Conservation (phyloP, 2,888 invertebrate genomes). For the Agrypnus murinus region DNA sequence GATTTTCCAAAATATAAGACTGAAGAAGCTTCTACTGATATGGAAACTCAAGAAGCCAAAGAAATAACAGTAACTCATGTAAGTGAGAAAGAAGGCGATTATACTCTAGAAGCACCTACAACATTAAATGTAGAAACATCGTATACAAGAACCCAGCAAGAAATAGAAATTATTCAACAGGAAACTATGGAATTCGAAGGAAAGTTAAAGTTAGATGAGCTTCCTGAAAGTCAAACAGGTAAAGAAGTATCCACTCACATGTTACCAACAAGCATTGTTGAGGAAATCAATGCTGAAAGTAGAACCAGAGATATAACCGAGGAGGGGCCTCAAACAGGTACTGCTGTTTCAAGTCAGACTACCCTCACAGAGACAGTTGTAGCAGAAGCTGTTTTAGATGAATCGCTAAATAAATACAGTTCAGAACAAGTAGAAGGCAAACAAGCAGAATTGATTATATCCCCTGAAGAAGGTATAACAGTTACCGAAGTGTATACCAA, state of each 20-base stretch:
- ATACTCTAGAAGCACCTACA: conserved; percentile 67
- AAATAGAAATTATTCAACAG: conserved; percentile 78
- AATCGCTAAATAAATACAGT: conserved; percentile 72
- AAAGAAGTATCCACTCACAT: conserved; percentile 72
- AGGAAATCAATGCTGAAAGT: conserved; percentile 70
- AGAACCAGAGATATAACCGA: conserved; percentile 63
- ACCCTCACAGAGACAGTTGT: conserved; percentile 72
- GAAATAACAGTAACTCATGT: conserved; percentile 76
- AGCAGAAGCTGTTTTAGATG: conserved; percentile 70
- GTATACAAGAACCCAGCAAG: conserved; percentile 75
- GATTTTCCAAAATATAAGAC: conserved; percentile 74
- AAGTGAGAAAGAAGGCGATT: conserved; percentile 79
- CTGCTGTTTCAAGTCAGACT: conserved; percentile 70
- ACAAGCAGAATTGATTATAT: conserved; percentile 65
- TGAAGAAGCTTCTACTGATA: conserved; percentile 72
- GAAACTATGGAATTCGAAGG: conserved; percentile 80
- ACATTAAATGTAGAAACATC: conserved; percentile 69
- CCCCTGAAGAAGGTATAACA: conserved; percentile 68
- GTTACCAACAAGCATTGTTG: conserved; percentile 74
- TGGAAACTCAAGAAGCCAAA: conserved; percentile 79
- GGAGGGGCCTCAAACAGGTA: conserved; percentile 61
- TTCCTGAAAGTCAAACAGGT: conserved; percentile 73
- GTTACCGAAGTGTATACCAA: conserved; percentile 72
- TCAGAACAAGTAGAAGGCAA: conserved; percentile 67
- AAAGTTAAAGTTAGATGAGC: conserved; percentile 71